Evolutionary conservation across 1,140 invertebrate species (phyloP).

Genomic region (Dinoponera quadriceps): DNA sequence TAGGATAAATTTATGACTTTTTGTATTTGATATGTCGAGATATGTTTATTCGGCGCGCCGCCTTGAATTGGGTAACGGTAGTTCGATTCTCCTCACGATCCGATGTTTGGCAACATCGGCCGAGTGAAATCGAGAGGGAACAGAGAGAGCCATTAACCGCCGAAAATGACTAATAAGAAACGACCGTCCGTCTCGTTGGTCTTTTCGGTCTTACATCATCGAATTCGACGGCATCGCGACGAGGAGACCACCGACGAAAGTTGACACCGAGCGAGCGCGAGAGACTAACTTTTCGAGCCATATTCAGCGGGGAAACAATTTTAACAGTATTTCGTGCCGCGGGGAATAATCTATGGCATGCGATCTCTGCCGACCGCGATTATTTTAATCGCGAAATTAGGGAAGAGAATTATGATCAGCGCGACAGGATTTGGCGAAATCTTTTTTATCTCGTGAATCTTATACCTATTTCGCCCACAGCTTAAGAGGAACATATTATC

Average conservation of each 20-base stretch:
- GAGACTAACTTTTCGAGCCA: background rate
- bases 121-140: constrained; percentile 54
- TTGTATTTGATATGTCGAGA: too few species aligned
- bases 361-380: background rate
- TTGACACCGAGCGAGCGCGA: background rate
- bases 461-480: too few species aligned
- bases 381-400: constrained; percentile 15
- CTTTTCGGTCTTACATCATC: constrained; percentile 30
- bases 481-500: too few species aligned
- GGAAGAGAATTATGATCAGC: constrained; percentile 2
- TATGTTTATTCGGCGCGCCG: background rate
- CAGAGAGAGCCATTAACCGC: constrained; percentile 21
- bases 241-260: too few species aligned
- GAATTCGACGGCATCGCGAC: too few species aligned
- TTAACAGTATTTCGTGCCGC: constrained; percentile 7
- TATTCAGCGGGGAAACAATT: constrained; percentile 5
- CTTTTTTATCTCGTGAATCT: too few species aligned
- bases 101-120: constrained; percentile 38
- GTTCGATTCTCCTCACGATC: constrained; percentile 43
- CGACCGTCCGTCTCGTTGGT: background rate
- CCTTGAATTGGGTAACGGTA: constrained; percentile 52
- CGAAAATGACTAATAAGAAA: constrained; percentile 39
- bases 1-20: too few species aligned
- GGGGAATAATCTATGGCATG: constrained; percentile 37
- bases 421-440: background rate